Evolutionary conservation across 1,140 invertebrate species (phyloP).

Genomic region (Vanessa tameamea): DNA sequence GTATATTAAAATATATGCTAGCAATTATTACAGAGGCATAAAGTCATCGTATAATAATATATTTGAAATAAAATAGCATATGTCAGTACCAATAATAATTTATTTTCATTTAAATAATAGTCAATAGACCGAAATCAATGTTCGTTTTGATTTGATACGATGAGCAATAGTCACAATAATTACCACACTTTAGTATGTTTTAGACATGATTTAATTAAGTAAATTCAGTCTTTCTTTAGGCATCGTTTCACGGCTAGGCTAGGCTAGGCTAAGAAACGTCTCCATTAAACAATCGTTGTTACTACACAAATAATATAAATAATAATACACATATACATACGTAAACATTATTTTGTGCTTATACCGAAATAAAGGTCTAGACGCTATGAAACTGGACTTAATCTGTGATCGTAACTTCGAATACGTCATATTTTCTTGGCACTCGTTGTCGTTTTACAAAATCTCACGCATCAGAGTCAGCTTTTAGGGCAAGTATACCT

Average conservation of each 20-base stretch:
- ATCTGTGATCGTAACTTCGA: slow-evolving; percentile 47
- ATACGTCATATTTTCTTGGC: slow-evolving; percentile 58
- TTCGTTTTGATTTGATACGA: slow-evolving; percentile 59
- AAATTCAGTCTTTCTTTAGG: slow-evolving; percentile 78
- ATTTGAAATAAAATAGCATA: slow-evolving; percentile 37
- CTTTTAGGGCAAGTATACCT: slow-evolving; percentile 67
- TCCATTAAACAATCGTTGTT: slow-evolving; percentile 50
- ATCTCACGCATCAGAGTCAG: slow-evolving; percentile 62
- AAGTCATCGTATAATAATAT: not conserved
- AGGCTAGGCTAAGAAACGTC: slow-evolving; percentile 28
- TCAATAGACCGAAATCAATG: slow-evolving; percentile 74
- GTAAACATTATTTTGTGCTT: slow-evolving; percentile 62
- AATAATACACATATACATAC: slow-evolving; percentile 51
- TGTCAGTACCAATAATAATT: slow-evolving; percentile 42
- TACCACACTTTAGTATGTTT: slow-evolving; percentile 48
- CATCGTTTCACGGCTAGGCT: slow-evolving; percentile 41
- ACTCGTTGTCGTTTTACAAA: slow-evolving; percentile 37
- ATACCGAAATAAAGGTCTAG: slow-evolving; percentile 50
- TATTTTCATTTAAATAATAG: slow-evolving; percentile 68
- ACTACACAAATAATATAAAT: slow-evolving; percentile 41
- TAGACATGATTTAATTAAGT: slow-evolving; percentile 61
- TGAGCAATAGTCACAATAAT: slow-evolving; percentile 66
- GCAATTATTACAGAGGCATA: too few species aligned
- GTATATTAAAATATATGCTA: too few species aligned
- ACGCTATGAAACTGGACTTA: slow-evolving; percentile 53